phyloP scores from a whole-genome alignment of 2,888 invertebrate genomes.

The Platynereis dumerilii region DNA sequence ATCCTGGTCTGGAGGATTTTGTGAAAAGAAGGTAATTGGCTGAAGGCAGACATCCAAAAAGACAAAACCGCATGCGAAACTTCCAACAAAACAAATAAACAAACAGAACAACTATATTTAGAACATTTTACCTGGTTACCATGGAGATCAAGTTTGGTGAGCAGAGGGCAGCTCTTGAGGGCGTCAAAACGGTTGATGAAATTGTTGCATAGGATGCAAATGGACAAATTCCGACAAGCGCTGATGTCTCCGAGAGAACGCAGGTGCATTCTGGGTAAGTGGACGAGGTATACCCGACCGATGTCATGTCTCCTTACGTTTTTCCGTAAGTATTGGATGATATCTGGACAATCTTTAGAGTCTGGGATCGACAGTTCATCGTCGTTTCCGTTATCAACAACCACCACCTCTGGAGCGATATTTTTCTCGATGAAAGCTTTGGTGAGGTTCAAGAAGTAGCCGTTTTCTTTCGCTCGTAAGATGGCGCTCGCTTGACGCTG shows the following conservation, averaged over 20 bases:
- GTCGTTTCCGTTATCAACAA: not conserved
- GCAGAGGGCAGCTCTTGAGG: conserved; percentile 50
- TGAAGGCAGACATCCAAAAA: too few relatives aligned
- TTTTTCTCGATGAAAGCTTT: conserved; percentile 44
- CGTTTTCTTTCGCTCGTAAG: conserved; percentile 50
- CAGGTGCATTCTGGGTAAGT: conserved; percentile 48
- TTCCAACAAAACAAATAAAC: too few relatives aligned
- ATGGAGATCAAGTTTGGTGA: conserved; percentile 59
- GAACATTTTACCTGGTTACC: conserved; percentile 50
- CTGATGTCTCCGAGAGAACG: conserved; percentile 54
- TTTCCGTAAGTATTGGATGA: conserved; percentile 1
- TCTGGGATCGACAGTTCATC: too few relatives aligned
- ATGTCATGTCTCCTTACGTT: conserved; percentile 42
- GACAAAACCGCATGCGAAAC: too few relatives aligned
- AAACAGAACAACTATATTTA: too few relatives aligned
- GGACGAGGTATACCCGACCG: conserved; percentile 43
- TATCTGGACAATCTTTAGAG: too few relatives aligned
- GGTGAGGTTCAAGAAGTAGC: conserved; percentile 49
- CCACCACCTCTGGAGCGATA: conserved; percentile 30
- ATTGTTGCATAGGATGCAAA: conserved; percentile 57
- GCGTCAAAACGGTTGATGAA: conserved; percentile 56
- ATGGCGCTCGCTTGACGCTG: conserved; percentile 52
- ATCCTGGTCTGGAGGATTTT: too few relatives aligned
- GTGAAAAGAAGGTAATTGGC: too few relatives aligned
- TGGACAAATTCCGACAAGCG: conserved; percentile 49